Percentiles rank a stretch among this genome's conserved stretches.
phyloP scores from a whole-genome alignment of 2,888 invertebrate species.

The Dolichomitus sp. region DNA sequence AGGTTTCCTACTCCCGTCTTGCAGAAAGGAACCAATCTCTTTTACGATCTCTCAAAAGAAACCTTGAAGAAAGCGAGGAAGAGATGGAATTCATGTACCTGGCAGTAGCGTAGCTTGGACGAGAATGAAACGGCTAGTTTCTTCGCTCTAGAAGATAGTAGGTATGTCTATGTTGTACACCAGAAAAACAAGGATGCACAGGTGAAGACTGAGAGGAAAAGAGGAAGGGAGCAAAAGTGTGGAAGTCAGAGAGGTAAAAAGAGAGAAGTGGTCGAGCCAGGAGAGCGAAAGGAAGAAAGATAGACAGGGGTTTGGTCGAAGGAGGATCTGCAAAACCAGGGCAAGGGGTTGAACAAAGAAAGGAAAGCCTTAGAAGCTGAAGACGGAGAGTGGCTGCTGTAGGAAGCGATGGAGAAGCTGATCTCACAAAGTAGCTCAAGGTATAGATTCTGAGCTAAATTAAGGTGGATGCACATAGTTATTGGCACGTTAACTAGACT shows the following conservation, averaged over 20 bases:
- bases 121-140: slow-evolving; percentile 25
- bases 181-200: slow-evolving; percentile 25
- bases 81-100: slow-evolving; percentile 58
- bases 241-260: slow-evolving; percentile 27
- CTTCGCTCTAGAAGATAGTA: neutral
- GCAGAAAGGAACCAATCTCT: slow-evolving; percentile 59
- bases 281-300: slow-evolving; percentile 35
- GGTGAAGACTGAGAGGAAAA: slow-evolving; percentile 22
- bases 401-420: slow-evolving; percentile 5
- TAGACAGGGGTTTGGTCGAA: slow-evolving; percentile 13
- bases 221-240: slow-evolving; percentile 51
- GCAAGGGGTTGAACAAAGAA: slow-evolving; percentile 22
- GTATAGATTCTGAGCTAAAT: slow-evolving; percentile 2
- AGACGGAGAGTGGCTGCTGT: neutral
- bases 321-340: slow-evolving; percentile 59
- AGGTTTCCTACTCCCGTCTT: slow-evolving; percentile 15
- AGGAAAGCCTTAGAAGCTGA: neutral
- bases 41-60: slow-evolving; percentile 66
- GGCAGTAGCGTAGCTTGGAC: slow-evolving; percentile 8
- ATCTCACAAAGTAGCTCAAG: slow-evolving; percentile 15
- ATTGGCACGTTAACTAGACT: slow-evolving; percentile 1
- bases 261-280: slow-evolving; percentile 36
- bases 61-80: slow-evolving; percentile 52
- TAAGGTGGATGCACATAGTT: slow-evolving; percentile 1
- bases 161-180: neutral